Percentiles rank a stretch among this genome's conserved stretches.
Evolutionary conservation across 2,113 vertebrate species (phyloP).

Genomic region (Trinectes maculatus): DNA sequence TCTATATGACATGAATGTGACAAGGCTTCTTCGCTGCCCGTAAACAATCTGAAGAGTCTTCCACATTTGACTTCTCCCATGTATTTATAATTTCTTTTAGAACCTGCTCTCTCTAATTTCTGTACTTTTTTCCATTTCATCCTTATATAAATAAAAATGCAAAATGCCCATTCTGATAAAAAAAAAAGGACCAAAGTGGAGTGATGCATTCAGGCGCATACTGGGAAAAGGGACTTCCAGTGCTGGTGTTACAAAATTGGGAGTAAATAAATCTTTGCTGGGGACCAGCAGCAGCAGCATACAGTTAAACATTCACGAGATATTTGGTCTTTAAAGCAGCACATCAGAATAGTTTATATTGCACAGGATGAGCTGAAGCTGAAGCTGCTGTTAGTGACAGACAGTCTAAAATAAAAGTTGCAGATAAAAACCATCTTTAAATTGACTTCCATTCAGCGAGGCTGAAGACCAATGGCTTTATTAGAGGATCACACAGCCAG

Average conservation of each 20-base stretch:
- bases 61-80: neutral
- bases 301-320: neutral
- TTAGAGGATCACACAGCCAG: slow-evolving; percentile 79
- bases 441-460: no score
- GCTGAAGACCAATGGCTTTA: neutral
- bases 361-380: slow-evolving; percentile 23
- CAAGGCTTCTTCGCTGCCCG: neutral
- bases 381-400: slow-evolving; percentile 18
- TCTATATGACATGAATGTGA: neutral
- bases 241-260: neutral
- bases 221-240: neutral
- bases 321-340: slow-evolving; percentile 31
- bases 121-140: neutral
- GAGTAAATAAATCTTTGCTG: neutral
- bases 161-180: neutral
- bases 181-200: neutral
- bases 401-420: slow-evolving; percentile 10
- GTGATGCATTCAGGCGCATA: neutral
- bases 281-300: neutral
- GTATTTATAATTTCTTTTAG: neutral
- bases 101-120: neutral
- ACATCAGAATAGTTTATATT: slow-evolving; percentile 11
- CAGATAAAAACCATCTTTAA: neutral
- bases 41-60: neutral
- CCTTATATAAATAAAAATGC: neutral